Evolutionary conservation across 1,140 invertebrate genomes (phyloP).

Genomic region (Leptinotarsa defecta): DNA sequence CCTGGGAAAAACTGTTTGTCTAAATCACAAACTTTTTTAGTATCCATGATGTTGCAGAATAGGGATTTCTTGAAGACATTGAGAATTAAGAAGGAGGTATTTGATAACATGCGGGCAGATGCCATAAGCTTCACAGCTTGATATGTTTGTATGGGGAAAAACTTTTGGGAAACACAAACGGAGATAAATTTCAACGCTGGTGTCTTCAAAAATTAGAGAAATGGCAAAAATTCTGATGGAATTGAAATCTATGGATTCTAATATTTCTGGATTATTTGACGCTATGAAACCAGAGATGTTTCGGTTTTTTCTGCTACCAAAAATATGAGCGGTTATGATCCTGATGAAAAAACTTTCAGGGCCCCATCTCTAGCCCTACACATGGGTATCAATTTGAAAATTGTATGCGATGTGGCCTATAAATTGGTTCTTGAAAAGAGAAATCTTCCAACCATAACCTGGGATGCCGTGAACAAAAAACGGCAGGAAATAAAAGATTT

Average conservation of each 20-base stretch:
- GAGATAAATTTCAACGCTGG: slow-evolving; percentile 32
- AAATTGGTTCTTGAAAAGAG: slow-evolving; percentile 34
- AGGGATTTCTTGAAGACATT: slow-evolving; percentile 8
- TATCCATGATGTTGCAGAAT: slow-evolving; percentile 1
- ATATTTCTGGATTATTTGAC: slow-evolving; percentile 30
- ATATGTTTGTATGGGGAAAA: slow-evolving; percentile 39
- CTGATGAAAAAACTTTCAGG: slow-evolving; percentile 31
- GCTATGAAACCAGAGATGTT: slow-evolving; percentile 34
- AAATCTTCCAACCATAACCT: slow-evolving; percentile 22
- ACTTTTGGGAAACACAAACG: slow-evolving; percentile 39
- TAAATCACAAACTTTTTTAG: slow-evolving; percentile 28
- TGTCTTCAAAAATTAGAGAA: slow-evolving; percentile 40
- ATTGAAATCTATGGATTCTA: slow-evolving; percentile 13
- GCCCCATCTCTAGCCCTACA: slow-evolving; percentile 36
- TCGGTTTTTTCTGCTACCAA: slow-evolving; percentile 30
- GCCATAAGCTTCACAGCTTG: slow-evolving; percentile 34
- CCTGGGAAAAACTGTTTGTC: slow-evolving; percentile 30
- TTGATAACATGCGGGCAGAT: slow-evolving; percentile 36
- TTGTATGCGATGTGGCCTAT: slow-evolving; percentile 31
- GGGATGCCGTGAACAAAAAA: slow-evolving; percentile 22
- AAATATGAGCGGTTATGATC: slow-evolving; percentile 37
- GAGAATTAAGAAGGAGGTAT: slow-evolving; percentile 36
- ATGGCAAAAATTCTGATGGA: slow-evolving; percentile 34
- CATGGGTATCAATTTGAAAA: slow-evolving; percentile 39
- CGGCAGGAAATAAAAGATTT: slow-evolving; percentile 33